Evolutionary conservation across 2,797 vertebrate species (phyloP), one percentile per base, ranked within the genome.

Genomic region (Typhlichthys subterraneus): DNA sequence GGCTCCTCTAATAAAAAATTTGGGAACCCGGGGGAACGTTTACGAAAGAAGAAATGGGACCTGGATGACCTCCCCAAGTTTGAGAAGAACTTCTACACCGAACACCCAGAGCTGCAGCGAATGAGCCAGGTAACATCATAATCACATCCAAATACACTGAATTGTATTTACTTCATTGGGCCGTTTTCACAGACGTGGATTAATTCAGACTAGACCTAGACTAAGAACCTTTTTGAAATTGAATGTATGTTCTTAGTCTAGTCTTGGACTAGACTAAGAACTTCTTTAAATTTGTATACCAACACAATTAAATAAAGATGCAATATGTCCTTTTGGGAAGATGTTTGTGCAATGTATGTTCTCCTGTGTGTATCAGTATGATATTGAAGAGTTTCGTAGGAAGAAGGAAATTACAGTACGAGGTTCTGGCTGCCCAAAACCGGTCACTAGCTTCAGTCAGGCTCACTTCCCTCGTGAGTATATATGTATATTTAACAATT

Each of bases 41-140:
- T 98, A 15, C 93, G 96, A 15, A 98, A 97, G 81, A 98, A 95
- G 83, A 94, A 95, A 73, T 99, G 97, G 97, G 95, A 99, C 77
- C 86, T 98, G 67, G 94, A 88, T 19, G 94, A 96, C 14, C 93
- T 99, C 31, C 96, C 96, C 8, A 98, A 98, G 53, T 99, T 99
- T 87, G 96, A 98, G 88, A 99, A 99, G 88, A 97, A 97, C 82
- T 98, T 99, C 76, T 99, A 98, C 0, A 93, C 67, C 45, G 96
- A 99, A 69, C 94, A 97, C 66, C 87, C 88, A 0, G 96, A 99
- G 81, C 91, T 99, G 57, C 95, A 95, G 75, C 93, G 93, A 48
- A 85, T 96, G 82, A 94, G 89, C 72, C 94, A 94, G 45, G 96
- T 98, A 89, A 73, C 11, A 3, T 5, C 10, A 1, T 11, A 45